phyloP scores from a whole-genome alignment of 2,797 vertebrate genomes.

The Calcarius lapponicus region DNA sequence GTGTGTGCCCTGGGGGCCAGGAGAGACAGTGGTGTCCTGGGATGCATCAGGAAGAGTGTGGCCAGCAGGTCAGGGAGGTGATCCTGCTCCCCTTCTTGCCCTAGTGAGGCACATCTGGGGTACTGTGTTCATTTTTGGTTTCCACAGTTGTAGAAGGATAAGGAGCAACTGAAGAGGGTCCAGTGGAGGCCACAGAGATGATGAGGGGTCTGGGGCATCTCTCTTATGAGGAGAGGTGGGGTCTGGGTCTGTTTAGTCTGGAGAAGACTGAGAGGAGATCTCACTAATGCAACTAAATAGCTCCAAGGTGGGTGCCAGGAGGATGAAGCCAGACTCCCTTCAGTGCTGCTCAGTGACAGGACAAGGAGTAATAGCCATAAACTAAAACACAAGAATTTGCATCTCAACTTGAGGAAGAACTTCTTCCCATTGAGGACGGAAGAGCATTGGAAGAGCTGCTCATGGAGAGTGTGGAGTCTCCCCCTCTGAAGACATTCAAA shows the following conservation, averaged over 20 bases:
- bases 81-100: neutral
- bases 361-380: too few species aligned
- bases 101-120: neutral
- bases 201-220: neutral
- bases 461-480: neutral
- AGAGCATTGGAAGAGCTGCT: neutral
- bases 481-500: neutral
- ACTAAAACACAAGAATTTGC: neutral
- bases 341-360: too few species aligned
- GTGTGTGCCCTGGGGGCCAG: neutral
- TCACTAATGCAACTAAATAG: neutral
- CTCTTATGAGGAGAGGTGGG: neutral
- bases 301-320: too few species aligned
- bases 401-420: too few species aligned
- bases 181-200: too few species aligned
- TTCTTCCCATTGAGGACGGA: neutral
- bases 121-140: neutral
- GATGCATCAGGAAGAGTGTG: rapidly evolving
- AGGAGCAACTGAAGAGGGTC: neutral
- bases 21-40: neutral
- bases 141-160: neutral
- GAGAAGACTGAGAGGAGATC: neutral
- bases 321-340: too few species aligned
- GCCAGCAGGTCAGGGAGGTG: neutral
- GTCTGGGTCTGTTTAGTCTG: neutral